Conservation (phyloP, 2,113 vertebrate genomes). For the Burhinus oedicnemus region DNA sequence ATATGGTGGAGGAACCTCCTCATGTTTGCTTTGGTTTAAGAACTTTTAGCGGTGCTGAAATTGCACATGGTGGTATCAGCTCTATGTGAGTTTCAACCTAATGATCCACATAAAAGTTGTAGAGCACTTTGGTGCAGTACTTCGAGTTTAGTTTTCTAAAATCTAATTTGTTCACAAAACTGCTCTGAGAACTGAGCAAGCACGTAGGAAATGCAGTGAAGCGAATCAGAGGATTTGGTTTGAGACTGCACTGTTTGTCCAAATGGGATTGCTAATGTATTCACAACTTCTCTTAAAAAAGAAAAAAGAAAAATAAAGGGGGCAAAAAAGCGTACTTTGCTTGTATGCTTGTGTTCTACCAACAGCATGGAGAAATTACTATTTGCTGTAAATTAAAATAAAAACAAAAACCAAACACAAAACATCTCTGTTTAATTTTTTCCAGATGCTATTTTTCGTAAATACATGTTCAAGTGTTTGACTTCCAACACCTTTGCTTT, state of each 20-base stretch:
- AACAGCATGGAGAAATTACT: neutral
- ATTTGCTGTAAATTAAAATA: neutral
- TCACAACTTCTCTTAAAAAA: neutral
- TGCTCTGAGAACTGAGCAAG: neutral
- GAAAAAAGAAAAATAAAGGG: rapidly evolving
- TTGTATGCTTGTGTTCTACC: neutral
- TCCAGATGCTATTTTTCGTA: neutral
- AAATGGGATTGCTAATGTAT: neutral
- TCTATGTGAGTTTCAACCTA: neutral
- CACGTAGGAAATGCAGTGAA: neutral
- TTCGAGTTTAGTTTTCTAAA: neutral
- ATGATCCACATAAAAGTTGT: neutral
- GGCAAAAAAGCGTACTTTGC: neutral
- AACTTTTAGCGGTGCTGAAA: neutral
- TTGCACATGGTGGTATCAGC: neutral
- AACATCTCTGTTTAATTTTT: neutral
- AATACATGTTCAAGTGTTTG: neutral
- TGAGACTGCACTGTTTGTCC: neutral
- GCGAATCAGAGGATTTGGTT: neutral
- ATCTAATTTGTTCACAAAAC: neutral
- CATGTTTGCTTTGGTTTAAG: neutral
- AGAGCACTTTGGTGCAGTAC: neutral
- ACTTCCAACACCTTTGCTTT: neutral
- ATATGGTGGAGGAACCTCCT: neutral
- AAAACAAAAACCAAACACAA: neutral